Percentiles rank a stretch among this genome's conserved stretches.
These are phyloP conservation scores for Scaptodrosophila lebanonensis DNA, from an alignment of 1,140 invertebrate genomes.

Conservation along the genomic window DNA sequence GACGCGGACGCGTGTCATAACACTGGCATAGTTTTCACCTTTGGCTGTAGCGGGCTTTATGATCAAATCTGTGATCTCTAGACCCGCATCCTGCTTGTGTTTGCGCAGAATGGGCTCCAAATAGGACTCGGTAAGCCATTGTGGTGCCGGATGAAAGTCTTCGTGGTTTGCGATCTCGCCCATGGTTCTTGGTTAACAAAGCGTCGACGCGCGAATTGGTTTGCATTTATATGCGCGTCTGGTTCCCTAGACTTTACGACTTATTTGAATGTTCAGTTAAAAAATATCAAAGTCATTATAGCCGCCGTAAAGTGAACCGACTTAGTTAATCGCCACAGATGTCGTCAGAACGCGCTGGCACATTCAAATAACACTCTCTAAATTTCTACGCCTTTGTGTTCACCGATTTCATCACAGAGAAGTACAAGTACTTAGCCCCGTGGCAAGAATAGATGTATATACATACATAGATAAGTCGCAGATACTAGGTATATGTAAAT, in stretches of 20 bases:
- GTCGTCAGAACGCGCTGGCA: too few species aligned
- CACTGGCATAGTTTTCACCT: constrained; percentile 73
- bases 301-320: too few species aligned
- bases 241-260: background rate
- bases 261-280: background rate
- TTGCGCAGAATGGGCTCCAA: constrained; percentile 44
- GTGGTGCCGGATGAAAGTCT: constrained; percentile 48
- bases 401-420: too few species aligned
- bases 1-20: constrained; percentile 63
- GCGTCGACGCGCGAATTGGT: background rate
- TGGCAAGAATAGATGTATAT: constrained; percentile 1
- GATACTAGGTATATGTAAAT: background rate
- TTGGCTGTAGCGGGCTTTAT: constrained; percentile 67
- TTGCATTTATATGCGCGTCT: constrained; percentile 45
- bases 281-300: too few species aligned
- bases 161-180: constrained; percentile 23
- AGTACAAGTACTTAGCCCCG: too few species aligned
- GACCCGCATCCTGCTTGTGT: constrained; percentile 42
- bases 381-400: too few species aligned
- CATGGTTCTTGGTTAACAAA: constrained; percentile 25
- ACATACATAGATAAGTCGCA: constrained; percentile 25
- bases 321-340: too few species aligned
- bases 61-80: constrained; percentile 36
- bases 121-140: constrained; percentile 59
- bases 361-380: too few species aligned